Evolutionary conservation across 2,797 vertebrate genomes (phyloP).

Genomic region (Channallabes apus): DNA sequence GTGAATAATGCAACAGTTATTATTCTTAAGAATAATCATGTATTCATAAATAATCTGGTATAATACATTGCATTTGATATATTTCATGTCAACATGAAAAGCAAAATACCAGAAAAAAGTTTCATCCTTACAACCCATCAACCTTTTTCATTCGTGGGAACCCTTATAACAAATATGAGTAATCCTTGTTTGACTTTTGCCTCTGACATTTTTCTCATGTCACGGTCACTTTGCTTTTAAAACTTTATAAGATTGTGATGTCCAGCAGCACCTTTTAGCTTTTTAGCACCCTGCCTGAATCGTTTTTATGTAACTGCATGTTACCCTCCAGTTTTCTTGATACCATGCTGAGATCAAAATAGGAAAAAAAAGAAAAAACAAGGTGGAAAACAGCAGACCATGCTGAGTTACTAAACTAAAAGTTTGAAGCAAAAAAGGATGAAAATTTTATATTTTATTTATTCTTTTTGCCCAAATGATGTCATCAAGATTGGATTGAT

Average conservation of each 20-base stretch:
- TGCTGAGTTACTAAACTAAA: neutral
- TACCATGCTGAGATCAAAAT: neutral
- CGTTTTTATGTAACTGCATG: neutral
- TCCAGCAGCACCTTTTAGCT: neutral
- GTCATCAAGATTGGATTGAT: no score
- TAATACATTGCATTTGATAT: no score
- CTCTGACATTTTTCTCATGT: neutral
- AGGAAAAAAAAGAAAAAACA: neutral
- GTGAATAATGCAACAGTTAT: neutral
- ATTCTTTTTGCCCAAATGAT: no score
- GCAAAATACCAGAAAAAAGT: neutral
- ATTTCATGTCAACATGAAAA: no score
- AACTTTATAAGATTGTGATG: neutral
- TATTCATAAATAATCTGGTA: no score
- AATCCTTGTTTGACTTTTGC: slow-evolving; percentile 5
- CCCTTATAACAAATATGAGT: neutral
- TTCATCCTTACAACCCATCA: neutral
- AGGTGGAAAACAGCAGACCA: neutral
- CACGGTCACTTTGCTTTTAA: neutral
- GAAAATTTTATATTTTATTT: no score
- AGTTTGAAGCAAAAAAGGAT: neutral
- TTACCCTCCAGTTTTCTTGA: neutral
- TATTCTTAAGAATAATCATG: neutral
- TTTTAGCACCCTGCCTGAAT: neutral
- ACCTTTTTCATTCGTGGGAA: no score